These are phyloP conservation scores for Protobothrops mucrosquamatus DNA, from an alignment of 2,113 vertebrate genomes.

Conservation along the genomic window DNA sequence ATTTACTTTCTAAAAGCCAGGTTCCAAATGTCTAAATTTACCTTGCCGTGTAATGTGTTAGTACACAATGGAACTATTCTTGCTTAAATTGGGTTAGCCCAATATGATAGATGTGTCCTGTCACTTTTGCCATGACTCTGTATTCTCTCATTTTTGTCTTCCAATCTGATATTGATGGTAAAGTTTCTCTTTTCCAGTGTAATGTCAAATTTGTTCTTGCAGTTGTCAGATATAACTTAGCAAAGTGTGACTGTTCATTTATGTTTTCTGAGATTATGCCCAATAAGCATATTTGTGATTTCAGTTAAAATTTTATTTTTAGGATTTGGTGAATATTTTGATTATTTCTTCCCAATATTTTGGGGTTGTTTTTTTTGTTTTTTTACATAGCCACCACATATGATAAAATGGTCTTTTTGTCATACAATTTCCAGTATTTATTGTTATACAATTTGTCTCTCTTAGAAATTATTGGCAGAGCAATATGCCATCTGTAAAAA, in stretches of 20 bases:
- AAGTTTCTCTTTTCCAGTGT: neutral
- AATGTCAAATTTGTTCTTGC: neutral
- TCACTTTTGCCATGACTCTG: neutral
- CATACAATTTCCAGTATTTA: neutral
- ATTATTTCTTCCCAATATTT: neutral
- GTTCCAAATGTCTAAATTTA: neutral
- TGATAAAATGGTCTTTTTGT: neutral
- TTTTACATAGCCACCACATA: neutral
- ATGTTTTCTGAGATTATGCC: neutral
- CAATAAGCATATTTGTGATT: neutral
- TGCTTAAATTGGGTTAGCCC: neutral
- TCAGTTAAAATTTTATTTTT: neutral
- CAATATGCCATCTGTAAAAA: neutral
- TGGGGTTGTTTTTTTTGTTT: neutral
- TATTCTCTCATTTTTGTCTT: neutral
- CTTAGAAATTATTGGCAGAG: neutral
- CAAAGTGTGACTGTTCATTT: neutral
- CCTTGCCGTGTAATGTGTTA: neutral
- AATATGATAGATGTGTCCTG: neutral
- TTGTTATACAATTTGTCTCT: neutral
- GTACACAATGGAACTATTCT: neutral
- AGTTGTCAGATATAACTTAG: neutral
- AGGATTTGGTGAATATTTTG: neutral
- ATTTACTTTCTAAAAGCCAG: neutral
- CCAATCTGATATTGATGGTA: neutral